Conservation (phyloP, 2,888 invertebrate species). For the Selenia dentaria region DNA sequence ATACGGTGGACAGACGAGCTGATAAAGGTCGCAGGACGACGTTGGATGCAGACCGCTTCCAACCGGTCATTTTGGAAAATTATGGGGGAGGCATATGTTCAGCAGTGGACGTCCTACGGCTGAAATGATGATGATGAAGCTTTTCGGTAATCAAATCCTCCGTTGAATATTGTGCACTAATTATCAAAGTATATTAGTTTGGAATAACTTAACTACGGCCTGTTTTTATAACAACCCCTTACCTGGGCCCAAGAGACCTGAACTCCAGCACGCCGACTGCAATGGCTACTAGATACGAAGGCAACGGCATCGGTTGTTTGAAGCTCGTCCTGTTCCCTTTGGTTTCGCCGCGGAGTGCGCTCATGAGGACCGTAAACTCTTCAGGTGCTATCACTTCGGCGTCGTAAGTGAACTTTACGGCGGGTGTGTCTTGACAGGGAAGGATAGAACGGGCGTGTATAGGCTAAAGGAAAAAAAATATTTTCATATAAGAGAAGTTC, state of each 20-base stretch:
- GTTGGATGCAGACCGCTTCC: too few relatives aligned
- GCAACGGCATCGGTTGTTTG: conserved; percentile 92
- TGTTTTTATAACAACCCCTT: conserved; percentile 7
- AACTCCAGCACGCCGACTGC: conserved; percentile 93
- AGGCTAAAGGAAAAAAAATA: conserved; percentile 80
- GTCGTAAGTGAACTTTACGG: conserved; percentile 93
- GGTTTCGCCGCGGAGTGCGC: conserved; percentile 87
- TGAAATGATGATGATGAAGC: too few relatives aligned
- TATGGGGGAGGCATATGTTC: too few relatives aligned
- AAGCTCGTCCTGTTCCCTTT: conserved; percentile 84
- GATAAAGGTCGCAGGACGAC: too few relatives aligned
- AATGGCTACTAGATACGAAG: conserved; percentile 95
- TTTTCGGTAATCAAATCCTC: too few relatives aligned
- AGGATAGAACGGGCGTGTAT: conserved; percentile 95
- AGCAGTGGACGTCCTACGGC: too few relatives aligned
- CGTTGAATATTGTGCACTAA: too few relatives aligned
- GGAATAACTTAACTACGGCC: too few relatives aligned
- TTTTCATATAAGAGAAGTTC: too few relatives aligned
- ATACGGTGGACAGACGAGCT: too few relatives aligned
- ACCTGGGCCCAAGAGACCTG: conserved; percentile 89
- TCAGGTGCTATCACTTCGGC: conserved; percentile 89
- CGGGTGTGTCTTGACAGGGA: conserved; percentile 97
- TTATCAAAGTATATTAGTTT: too few relatives aligned
- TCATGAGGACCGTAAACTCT: conserved; percentile 94
- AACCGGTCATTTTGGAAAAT: too few relatives aligned